Base-by-base conservation (phyloP, 2,888 invertebrate genomes). In the Ormyrus thymus region DNA sequence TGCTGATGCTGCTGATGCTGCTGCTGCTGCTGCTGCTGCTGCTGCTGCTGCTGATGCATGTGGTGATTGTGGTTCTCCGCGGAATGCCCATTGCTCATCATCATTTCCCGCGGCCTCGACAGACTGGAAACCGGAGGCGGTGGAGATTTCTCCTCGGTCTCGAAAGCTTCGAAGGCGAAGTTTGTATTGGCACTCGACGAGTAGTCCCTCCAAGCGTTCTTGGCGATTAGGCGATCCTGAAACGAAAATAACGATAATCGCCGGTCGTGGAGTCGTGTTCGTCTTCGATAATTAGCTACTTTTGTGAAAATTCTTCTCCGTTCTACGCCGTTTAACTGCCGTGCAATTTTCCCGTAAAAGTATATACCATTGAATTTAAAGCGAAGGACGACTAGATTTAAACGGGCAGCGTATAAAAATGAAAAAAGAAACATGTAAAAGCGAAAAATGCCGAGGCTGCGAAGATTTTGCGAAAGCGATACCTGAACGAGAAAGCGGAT, bases 141-240 rank as follows among this genome's bases (percentile, higher is more conserved):
- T 1, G 87, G 88, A 0, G 90, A 89, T 86, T 95, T 95, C 87
- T 95, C 95, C 84, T 96, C 96, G 78, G 95, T 94, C 85, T 96
- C 97, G 88, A 95, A 96, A 0, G 96, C 94, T 86, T 97, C 97
- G 90, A 97, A 97, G 0, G 96, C 97, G 90, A 97, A 97, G 90
- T 97, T 97, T 0, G 96, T 96, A 90, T 95, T 96, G 1, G 94
- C 93, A 43, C 88, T 88, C 0, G 94, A 92, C 0, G 95, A 94
- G 88, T 97, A 97, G 87, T 97, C 97, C 88, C 96, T 96, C 97
- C 97, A 97, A 0, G 96, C 96, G 15, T 95, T 94, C 89, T 94
- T 95, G 43, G 95, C 95, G 84, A 97, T 95, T 66, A 97, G 91
- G 84, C 95, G 95, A 85, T 96, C 96, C 96, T 97, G 92, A 45